Percentiles rank a stretch among this genome's conserved stretches.
These are phyloP conservation scores for Poliocrania exsul DNA, from an alignment of 2,797 vertebrate species.

Conservation along the genomic window DNA sequence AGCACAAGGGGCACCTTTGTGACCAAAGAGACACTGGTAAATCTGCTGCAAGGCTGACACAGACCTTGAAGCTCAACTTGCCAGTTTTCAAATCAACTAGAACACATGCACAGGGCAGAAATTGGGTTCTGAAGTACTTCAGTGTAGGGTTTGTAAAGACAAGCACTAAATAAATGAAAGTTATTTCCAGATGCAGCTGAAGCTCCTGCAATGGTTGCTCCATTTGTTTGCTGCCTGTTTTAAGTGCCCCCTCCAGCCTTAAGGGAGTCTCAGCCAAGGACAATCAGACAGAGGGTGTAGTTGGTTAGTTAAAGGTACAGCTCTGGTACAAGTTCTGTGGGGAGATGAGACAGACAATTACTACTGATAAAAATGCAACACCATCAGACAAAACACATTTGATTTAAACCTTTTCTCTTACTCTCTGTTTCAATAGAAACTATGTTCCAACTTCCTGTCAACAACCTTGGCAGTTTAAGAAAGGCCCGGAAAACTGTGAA, in stretches of 20 bases:
- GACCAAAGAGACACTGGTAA: not conserved
- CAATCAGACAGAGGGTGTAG: not conserved
- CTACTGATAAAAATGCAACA: not conserved
- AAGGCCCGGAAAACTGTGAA: conserved; percentile 99
- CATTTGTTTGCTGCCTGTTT: not conserved
- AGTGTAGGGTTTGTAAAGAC: not conserved
- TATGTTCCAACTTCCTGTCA: conserved; percentile 99
- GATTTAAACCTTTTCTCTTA: conserved; percentile 68
- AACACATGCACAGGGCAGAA: not conserved
- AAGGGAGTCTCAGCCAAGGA: not conserved
- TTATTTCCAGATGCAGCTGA: not conserved
- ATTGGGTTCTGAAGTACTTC: not conserved
- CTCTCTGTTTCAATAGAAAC: conserved; percentile 85
- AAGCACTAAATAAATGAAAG: not conserved
- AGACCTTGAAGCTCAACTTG: not conserved
- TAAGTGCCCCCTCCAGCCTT: not conserved
- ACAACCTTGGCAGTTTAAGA: conserved; percentile 98
- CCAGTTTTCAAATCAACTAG: not conserved
- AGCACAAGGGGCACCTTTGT: not conserved
- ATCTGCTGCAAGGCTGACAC: not conserved
- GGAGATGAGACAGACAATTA: not conserved
- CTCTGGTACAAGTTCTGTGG: conserved; percentile 23
- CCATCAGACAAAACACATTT: conserved; percentile 23
- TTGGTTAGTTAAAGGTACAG: conserved; percentile 27
- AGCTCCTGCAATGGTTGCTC: not conserved